phyloP scores from a whole-genome alignment of 2,797 vertebrate genomes.

The Channallabes apus region DNA sequence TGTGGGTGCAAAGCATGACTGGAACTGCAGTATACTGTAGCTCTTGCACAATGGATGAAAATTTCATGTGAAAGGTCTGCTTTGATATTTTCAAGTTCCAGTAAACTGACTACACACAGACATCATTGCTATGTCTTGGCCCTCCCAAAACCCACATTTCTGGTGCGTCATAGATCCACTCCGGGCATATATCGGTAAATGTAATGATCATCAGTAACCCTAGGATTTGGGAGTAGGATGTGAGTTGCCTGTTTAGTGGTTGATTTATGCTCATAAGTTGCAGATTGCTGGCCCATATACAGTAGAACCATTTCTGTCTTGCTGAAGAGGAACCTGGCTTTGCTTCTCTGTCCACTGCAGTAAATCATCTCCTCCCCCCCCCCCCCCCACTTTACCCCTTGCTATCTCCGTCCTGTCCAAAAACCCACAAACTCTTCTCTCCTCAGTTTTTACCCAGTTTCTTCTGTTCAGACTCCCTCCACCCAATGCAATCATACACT shows the following conservation, averaged over 20 bases:
- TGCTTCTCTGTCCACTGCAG: slow-evolving; percentile 24
- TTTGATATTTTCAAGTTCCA: slow-evolving; percentile 7
- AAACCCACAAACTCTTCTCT: slow-evolving; percentile 8
- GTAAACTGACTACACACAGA: slow-evolving; percentile 11
- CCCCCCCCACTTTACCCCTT: not conserved
- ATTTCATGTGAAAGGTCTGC: not conserved
- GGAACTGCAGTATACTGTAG: slow-evolving; percentile 6
- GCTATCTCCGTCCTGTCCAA: slow-evolving; percentile 36
- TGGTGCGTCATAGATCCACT: slow-evolving; percentile 16
- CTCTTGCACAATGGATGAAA: slow-evolving; percentile 9
- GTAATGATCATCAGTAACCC: slow-evolving; percentile 33
- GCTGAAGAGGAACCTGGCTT: slow-evolving; percentile 41
- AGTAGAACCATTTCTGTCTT: slow-evolving; percentile 41
- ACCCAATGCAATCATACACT: slow-evolving; percentile 1
- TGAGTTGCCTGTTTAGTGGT: slow-evolving; percentile 52
- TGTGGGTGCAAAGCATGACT: not conserved
- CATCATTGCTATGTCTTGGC: not conserved
- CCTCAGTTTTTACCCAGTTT: slow-evolving; percentile 11
- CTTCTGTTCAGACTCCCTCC: not conserved
- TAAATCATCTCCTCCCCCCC: slow-evolving; percentile 56
- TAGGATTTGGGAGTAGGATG: slow-evolving; percentile 29
- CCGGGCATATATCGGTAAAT: slow-evolving; percentile 29
- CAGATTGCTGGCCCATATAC: slow-evolving; percentile 46
- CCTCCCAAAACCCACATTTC: not conserved
- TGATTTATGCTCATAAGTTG: slow-evolving; percentile 58